Evolutionary conservation across 2,797 vertebrate genomes (phyloP).

Genomic region (Liparis tanakae): DNA sequence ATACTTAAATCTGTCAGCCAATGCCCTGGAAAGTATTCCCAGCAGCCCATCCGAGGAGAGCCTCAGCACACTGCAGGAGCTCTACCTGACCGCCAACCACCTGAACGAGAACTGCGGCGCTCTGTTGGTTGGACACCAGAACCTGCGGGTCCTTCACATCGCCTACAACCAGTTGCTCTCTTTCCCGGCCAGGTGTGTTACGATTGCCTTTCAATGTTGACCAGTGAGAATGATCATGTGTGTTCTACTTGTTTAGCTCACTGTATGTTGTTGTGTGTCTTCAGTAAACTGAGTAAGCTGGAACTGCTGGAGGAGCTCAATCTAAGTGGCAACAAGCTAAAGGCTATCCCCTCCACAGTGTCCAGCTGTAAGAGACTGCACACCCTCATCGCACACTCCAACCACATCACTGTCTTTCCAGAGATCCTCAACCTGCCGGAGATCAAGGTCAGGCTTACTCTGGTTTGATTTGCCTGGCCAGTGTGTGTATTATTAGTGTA

Average conservation of each 20-base stretch:
- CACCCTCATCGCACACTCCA: conserved; percentile 93
- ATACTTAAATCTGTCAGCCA: conserved; percentile 95
- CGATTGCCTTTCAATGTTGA: neutral
- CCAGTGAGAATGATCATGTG: neutral
- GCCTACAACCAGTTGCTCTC: conserved; percentile 93
- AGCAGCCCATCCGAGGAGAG: conserved; percentile 89
- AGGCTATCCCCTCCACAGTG: conserved; percentile 95
- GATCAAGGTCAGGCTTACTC: conserved; percentile 88
- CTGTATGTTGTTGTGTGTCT: conserved; percentile 31
- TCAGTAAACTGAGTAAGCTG: conserved; percentile 94
- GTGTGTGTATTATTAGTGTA: neutral
- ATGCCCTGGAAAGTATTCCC: conserved; percentile 90
- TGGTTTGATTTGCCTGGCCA: conserved; percentile 5
- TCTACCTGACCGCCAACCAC: conserved; percentile 92
- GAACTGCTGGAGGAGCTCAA: conserved; percentile 95
- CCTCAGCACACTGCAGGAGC: conserved; percentile 92
- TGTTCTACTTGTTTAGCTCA: neutral
- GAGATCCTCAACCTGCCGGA: conserved; percentile 93
- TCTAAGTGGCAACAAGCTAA: conserved; percentile 95
- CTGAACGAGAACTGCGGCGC: conserved; percentile 92
- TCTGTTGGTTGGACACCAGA: conserved; percentile 89
- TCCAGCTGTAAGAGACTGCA: conserved; percentile 94
- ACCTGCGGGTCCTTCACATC: conserved; percentile 91
- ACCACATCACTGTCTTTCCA: conserved; percentile 94
- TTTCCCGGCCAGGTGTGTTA: conserved; percentile 92